These are phyloP conservation scores for Brotula barbata DNA, from an alignment of 2,797 vertebrate genomes.

Conservation along the genomic window DNA sequence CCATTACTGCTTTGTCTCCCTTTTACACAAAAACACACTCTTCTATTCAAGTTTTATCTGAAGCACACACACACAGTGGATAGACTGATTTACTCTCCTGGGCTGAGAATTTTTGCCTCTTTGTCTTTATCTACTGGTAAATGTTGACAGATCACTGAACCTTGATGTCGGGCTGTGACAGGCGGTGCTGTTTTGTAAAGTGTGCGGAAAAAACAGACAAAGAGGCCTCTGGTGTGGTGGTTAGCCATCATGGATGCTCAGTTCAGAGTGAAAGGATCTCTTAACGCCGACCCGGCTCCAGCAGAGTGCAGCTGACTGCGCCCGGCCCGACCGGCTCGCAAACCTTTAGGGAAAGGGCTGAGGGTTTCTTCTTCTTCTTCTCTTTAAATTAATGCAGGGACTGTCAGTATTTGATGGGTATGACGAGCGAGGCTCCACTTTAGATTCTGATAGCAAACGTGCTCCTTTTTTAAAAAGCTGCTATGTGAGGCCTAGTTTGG, in stretches of 20 bases:
- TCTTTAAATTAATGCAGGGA: slow-evolving; percentile 73
- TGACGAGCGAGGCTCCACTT: slow-evolving; percentile 64
- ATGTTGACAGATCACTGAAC: slow-evolving; percentile 94
- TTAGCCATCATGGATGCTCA: slow-evolving; percentile 69
- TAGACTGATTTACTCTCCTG: slow-evolving; percentile 82
- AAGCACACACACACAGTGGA: slow-evolving; percentile 32
- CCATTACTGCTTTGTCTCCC: too few species aligned
- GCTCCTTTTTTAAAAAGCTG: slow-evolving; percentile 24
- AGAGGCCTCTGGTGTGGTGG: slow-evolving; percentile 71
- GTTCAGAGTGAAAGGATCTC: slow-evolving; percentile 55
- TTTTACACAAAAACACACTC: slow-evolving; percentile 22
- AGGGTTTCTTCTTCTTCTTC: slow-evolving; percentile 51
- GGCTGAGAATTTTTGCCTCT: slow-evolving; percentile 81
- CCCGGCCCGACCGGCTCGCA: slow-evolving; percentile 44
- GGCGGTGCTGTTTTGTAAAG: slow-evolving; percentile 82
- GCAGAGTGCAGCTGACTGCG: slow-evolving; percentile 47
- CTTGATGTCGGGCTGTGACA: slow-evolving; percentile 86
- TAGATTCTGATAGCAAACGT: slow-evolving; percentile 44
- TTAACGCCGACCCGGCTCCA: slow-evolving; percentile 49
- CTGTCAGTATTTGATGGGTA: slow-evolving; percentile 70
- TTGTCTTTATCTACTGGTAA: slow-evolving; percentile 90
- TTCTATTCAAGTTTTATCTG: too few species aligned
- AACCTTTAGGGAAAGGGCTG: slow-evolving; percentile 67
- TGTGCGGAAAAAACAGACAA: slow-evolving; percentile 73
- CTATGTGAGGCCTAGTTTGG: slow-evolving; percentile 44